Conservation (phyloP, 1,140 invertebrate species). For the Phthorimaea operculella region DNA sequence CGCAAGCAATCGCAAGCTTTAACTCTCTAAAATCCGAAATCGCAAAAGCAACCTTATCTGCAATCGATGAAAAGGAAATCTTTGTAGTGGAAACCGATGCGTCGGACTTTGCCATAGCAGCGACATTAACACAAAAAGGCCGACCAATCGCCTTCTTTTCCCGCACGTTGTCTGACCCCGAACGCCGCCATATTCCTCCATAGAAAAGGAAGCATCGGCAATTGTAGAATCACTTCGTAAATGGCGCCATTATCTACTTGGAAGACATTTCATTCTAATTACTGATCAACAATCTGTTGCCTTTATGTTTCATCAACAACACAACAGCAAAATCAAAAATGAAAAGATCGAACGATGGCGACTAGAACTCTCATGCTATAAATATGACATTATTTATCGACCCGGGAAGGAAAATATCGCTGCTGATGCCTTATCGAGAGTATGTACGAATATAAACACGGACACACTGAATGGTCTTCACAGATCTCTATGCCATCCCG, state of each 20-base stretch:
- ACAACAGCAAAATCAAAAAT: conserved; percentile 10
- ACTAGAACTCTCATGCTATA: conserved; percentile 10
- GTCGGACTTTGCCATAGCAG: conserved; percentile 40
- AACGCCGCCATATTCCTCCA: conserved; percentile 8
- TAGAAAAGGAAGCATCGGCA: conserved; percentile 16
- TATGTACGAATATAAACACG: no score
- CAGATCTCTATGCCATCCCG: no score
- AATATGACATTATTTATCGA: conserved; percentile 17
- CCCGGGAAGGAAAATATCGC: conserved; percentile 17
- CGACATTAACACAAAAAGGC: conserved; percentile 41
- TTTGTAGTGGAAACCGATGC: conserved; percentile 40
- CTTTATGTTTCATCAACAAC: conserved; percentile 10
- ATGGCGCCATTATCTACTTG: conserved; percentile 13
- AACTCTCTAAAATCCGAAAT: no score
- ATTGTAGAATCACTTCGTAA: conserved; percentile 15
- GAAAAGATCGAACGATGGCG: conserved; percentile 13
- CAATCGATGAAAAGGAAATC: background rate
- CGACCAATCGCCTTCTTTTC: conserved; percentile 17
- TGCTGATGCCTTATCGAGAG: no score
- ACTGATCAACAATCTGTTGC: conserved; percentile 12
- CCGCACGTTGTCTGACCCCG: conserved; percentile 8
- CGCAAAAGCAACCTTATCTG: no score
- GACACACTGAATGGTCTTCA: no score
- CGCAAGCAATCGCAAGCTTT: no score
- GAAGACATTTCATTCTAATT: conserved; percentile 6